Evolutionary conservation across 2,888 invertebrate genomes (phyloP).

Genomic region (Andrena marginata): DNA sequence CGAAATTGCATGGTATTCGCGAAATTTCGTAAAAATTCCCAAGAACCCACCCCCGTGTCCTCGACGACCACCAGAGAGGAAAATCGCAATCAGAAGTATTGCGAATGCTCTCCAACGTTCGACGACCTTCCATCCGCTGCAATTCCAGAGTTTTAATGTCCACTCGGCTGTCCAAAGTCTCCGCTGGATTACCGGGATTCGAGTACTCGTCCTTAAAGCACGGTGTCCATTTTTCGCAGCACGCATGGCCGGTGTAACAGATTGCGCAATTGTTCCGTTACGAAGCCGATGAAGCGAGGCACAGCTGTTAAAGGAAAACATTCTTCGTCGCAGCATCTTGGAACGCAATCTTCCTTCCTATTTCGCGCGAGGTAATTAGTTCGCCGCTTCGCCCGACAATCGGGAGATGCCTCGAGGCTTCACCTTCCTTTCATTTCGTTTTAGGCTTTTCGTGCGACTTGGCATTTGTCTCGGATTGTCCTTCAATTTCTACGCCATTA

Average conservation of each 20-base stretch:
- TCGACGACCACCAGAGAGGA: too few species aligned
- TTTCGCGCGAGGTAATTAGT: conserved; percentile 9
- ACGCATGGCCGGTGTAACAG: conserved; percentile 29
- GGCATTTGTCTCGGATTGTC: not conserved
- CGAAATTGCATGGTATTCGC: not conserved
- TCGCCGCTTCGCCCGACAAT: not conserved
- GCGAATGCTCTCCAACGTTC: too few species aligned
- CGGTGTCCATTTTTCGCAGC: not conserved
- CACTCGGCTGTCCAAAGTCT: not conserved
- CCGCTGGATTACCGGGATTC: not conserved
- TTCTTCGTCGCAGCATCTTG: conserved; percentile 13
- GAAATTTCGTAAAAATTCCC: conserved; percentile 23
- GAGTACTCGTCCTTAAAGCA: not conserved
- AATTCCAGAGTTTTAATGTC: not conserved
- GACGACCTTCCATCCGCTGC: too few species aligned
- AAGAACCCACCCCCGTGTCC: too few species aligned
- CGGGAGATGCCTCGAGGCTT: not conserved
- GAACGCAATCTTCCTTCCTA: conserved; percentile 27
- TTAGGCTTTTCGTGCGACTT: too few species aligned
- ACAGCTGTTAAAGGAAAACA: conserved; percentile 30
- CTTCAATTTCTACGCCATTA: not conserved
- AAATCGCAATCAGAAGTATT: too few species aligned
- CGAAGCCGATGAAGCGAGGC: conserved; percentile 54
- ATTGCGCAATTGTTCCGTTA: conserved; percentile 50
- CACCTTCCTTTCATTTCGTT: not conserved